Conservation (phyloP, 2,113 vertebrate genomes). For the Leucopsar rothschildi region DNA sequence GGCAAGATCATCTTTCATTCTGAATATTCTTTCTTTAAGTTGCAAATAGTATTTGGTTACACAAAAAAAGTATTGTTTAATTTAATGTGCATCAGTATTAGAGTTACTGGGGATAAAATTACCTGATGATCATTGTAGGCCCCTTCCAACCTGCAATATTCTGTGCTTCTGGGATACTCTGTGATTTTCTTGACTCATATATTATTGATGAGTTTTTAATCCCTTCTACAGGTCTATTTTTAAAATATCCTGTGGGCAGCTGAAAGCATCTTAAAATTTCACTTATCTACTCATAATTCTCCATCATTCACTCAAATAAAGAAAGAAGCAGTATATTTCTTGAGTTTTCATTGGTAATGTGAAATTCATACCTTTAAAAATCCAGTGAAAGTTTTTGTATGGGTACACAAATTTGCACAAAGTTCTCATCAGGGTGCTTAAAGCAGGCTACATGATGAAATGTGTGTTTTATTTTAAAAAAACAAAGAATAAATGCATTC, state of each 20-base stretch:
- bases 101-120: neutral
- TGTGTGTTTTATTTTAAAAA: neutral
- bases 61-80: neutral
- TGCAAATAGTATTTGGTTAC: neutral
- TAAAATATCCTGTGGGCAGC: neutral
- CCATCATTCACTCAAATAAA: neutral
- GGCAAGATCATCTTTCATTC: neutral
- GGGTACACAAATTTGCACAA: neutral
- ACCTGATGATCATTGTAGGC: neutral
- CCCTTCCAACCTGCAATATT: neutral
- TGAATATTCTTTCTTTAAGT: neutral
- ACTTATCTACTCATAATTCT: neutral
- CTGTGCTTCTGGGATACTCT: neutral
- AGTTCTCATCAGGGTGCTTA: neutral
- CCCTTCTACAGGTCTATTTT: neutral
- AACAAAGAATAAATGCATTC: neutral
- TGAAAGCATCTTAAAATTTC: neutral
- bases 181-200: neutral
- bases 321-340: neutral
- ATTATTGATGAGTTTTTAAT: neutral
- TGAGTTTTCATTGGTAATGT: neutral
- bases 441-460: neutral
- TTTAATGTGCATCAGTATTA: neutral
- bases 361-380: neutral
- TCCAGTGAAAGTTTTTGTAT: neutral